A percentile compares a stretch with the other conserved stretches of the same genome.
These are phyloP conservation scores for Oryctolagus cuniculus DNA, from an alignment of 2,113 vertebrate species.

Conservation along the genomic window DNA sequence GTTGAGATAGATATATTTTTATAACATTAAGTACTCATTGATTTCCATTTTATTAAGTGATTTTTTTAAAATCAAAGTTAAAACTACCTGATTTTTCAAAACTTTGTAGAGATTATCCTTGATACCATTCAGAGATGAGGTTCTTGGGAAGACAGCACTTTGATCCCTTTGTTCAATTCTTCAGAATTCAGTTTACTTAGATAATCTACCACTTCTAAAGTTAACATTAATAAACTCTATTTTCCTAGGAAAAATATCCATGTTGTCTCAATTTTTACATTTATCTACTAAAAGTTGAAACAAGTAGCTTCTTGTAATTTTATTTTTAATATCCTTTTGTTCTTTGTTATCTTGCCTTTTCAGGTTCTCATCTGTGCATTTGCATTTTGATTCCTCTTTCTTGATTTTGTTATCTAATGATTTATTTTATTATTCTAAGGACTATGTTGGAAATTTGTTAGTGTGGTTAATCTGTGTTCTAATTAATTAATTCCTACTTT, in stretches of 20 bases:
- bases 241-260: background rate
- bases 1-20: background rate
- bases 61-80: background rate
- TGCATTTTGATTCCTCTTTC: background rate
- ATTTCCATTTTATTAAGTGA: background rate
- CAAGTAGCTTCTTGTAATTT: background rate
- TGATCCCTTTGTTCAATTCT: background rate
- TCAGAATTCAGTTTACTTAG: background rate
- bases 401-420: background rate
- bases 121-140: background rate
- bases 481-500: conserved; percentile 42
- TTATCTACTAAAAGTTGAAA: background rate
- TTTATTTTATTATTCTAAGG: conserved; percentile 7
- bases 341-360: background rate
- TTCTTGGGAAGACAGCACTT: background rate
- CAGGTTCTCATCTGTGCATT: background rate
- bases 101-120: background rate
- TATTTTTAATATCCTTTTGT: background rate
- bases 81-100: background rate
- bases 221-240: background rate
- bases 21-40: background rate
- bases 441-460: background rate
- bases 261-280: background rate
- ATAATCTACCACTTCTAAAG: background rate
- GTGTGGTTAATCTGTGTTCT: background rate